Evolutionary conservation across 2,888 invertebrate genomes (phyloP).

Genomic region (Bursaphelenchus okinawaensis): DNA sequence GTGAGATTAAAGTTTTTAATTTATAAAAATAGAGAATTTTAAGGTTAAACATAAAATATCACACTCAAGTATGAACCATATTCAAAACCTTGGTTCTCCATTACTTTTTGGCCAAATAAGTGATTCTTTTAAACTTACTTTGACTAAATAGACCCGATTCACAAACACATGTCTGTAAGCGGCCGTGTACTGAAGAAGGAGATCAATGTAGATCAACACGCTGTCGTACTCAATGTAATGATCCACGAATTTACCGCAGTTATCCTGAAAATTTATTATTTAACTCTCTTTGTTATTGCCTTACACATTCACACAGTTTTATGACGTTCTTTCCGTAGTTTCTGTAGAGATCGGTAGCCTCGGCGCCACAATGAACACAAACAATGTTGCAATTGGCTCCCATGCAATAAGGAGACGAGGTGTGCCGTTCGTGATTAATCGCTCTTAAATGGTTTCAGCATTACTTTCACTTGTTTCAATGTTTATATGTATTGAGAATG

Average conservation of each 20-base stretch:
- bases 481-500: too few species aligned
- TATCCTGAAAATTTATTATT: conserved; percentile 68
- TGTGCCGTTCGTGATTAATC: not conserved
- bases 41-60: too few species aligned
- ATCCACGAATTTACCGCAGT: conserved; percentile 73
- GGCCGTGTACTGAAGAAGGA: conserved; percentile 72
- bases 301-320: conserved; percentile 50
- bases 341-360: conserved; percentile 33
- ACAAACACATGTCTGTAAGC: conserved; percentile 80
- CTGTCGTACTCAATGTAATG: conserved; percentile 86
- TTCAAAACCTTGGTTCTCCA: too few species aligned
- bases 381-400: conserved; percentile 17
- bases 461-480: too few species aligned
- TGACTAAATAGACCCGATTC: conserved; percentile 72
- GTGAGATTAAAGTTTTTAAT: too few species aligned
- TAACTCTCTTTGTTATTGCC: too few species aligned
- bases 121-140: too few species aligned
- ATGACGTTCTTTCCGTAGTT: conserved; percentile 48
- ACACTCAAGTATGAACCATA: too few species aligned
- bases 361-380: conserved; percentile 45
- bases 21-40: conserved; percentile 8
- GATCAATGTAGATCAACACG: conserved; percentile 78
- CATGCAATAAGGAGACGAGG: not conserved
- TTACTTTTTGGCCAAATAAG: too few species aligned
- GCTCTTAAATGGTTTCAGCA: too few species aligned